phyloP scores from a whole-genome alignment of 1,140 invertebrate genomes.

The Sipha flava region DNA sequence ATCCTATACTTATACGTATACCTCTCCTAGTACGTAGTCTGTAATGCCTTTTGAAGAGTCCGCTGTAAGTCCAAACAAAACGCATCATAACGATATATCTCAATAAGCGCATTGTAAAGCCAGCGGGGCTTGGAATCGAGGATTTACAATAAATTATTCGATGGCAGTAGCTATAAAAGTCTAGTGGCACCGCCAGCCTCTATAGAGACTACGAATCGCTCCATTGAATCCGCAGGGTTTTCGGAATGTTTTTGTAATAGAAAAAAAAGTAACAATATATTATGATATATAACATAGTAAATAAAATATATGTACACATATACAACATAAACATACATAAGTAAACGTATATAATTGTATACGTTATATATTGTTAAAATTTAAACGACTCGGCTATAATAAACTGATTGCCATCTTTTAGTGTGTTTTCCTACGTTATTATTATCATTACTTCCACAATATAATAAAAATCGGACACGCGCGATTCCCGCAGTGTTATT shows the following conservation, averaged over 20 bases:
- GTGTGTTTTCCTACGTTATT: not conserved
- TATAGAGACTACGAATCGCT: not conserved
- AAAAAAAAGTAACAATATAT: too few relatives aligned
- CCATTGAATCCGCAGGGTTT: not conserved
- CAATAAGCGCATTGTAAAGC: not conserved
- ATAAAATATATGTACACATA: not conserved
- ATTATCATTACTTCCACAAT: not conserved
- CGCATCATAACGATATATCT: not conserved
- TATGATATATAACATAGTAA: too few relatives aligned
- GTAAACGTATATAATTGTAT: too few relatives aligned
- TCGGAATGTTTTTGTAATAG: not conserved
- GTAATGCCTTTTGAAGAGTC: too few relatives aligned
- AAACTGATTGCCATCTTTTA: not conserved
- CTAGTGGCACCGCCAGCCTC: not conserved
- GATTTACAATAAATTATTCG: not conserved
- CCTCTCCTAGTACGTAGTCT: too few relatives aligned
- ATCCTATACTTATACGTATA: too few relatives aligned
- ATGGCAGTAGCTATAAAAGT: not conserved
- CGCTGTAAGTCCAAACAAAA: not conserved
- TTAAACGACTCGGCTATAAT: not conserved
- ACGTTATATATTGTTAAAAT: not conserved
- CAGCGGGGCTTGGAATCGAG: not conserved
- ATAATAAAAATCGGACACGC: slow-evolving; percentile 6
- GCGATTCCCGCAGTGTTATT: slow-evolving; percentile 19
- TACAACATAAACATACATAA: too few relatives aligned